phyloP scores from a whole-genome alignment of 2,797 vertebrate species.

The Todus mexicanus region DNA sequence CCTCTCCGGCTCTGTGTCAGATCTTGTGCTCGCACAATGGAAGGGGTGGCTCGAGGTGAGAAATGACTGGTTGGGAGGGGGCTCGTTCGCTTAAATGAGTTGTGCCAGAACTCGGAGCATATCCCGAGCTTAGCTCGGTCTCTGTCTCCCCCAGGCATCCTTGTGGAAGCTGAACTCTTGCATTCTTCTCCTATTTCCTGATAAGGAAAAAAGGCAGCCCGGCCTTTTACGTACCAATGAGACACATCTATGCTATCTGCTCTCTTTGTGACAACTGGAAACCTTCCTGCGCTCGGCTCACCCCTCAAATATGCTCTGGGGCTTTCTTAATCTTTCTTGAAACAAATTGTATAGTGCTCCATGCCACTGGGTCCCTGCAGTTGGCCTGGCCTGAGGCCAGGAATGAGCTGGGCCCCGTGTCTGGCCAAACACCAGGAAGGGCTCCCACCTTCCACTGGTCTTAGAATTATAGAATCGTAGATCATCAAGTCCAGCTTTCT shows the following conservation, averaged over 20 bases:
- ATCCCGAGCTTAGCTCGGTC: neutral
- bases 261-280: conserved; percentile 29
- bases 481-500: no score
- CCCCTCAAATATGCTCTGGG: conserved; percentile 39
- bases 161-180: neutral
- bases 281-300: neutral
- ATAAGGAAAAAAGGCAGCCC: conserved; percentile 35
- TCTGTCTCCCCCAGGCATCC: conserved; percentile 32
- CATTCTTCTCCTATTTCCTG: neutral
- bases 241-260: conserved; percentile 28
- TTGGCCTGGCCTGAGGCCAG: neutral
- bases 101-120: neutral
- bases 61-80: neutral
- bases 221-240: neutral
- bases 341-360: neutral
- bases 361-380: neutral
- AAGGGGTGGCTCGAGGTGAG: neutral
- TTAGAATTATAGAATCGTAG: no score
- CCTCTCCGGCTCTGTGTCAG: neutral
- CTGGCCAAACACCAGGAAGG: neutral
- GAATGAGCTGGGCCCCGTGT: neutral
- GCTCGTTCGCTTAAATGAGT: accelerated
- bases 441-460: conserved; percentile 10
- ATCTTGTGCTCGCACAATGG: neutral
- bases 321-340: conserved; percentile 16